Evolutionary conservation across 2,888 invertebrate species (phyloP), one percentile per base, ranked within the genome.

Genomic region (Troglohyphantes excavatus): DNA sequence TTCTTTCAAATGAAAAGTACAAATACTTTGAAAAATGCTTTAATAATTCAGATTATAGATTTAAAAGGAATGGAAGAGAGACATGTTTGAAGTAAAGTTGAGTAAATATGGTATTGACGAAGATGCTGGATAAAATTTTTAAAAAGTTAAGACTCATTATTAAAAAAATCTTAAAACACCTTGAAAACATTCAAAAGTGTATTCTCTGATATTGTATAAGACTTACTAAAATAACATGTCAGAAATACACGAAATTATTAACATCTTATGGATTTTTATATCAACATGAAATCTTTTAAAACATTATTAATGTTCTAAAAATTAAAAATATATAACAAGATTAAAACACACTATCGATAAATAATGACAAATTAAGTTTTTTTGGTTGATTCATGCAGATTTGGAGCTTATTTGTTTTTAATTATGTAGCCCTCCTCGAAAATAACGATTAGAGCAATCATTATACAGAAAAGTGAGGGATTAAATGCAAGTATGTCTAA

Each of bases 321-420:
- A 53, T 53, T 46, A 17, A 1, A 5, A 53, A 39, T 13, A 53
- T 53, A 53, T 13, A 13, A 5, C 13, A 17, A 53, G 53, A 78
- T 43, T 78, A 19, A 21, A 9, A 19, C 43, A 65, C 33, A 23
- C 6, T 19, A 21, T 27, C 19, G 43, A 9, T 53, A 53, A 21
- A 63, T 23, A 39, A 27, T 23, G 9, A 46, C 43, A 26, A 19
- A 75, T 19, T 59, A 59, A 53, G n/a, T 29, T 29, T 26, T 75
- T 19, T 27, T 26, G 27, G 63, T 65, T 33, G n/a, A 78, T 78
- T 78, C 78, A 78, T 78, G 78, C 78, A 76, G 17, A 65, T 78
- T 43, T 63, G 65, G 78, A 78, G 78, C 65, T 78, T 13, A 43
- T 21, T 61, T 67, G 67, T 53, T 53, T n/a, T n/a, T 6, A 61